Evolutionary conservation across 1,140 invertebrate species (phyloP).

Genomic region (Eueides isabella): DNA sequence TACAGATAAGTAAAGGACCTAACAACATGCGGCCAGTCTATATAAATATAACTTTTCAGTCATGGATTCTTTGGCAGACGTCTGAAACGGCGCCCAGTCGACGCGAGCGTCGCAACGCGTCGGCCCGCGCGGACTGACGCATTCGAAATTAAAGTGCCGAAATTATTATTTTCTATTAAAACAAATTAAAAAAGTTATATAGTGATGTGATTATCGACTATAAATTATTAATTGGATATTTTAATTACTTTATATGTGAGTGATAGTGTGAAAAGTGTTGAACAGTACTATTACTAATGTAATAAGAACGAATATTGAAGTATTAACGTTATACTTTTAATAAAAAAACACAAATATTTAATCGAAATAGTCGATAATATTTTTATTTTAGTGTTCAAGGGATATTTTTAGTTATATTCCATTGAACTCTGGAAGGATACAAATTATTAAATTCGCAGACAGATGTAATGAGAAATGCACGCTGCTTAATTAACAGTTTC

Average conservation of each 20-base stretch:
- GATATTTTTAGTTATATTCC: constrained; percentile 56
- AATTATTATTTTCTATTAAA: constrained; percentile 34
- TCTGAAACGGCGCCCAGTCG: constrained; percentile 74
- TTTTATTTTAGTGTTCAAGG: constrained; percentile 14
- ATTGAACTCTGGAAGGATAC: constrained; percentile 60
- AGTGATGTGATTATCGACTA: constrained; percentile 21
- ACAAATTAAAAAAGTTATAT: constrained; percentile 23
- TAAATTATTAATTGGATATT: not conserved
- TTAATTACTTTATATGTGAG: not conserved
- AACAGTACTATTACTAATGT: constrained; percentile 6
- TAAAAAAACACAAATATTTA: too few species aligned
- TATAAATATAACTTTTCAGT: constrained; percentile 79
- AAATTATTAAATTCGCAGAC: constrained; percentile 62
- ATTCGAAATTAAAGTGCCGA: constrained; percentile 49
- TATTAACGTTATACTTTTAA: too few species aligned
- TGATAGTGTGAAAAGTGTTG: not conserved
- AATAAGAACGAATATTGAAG: too few species aligned
- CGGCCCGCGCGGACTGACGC: constrained; percentile 62
- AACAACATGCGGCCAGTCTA: constrained; percentile 42
- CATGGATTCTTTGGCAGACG: constrained; percentile 75
- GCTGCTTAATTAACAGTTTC: constrained; percentile 48
- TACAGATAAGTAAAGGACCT: constrained; percentile 6
- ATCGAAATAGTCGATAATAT: not conserved
- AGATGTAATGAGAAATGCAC: constrained; percentile 56
- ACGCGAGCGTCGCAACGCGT: constrained; percentile 68